phyloP scores from a whole-genome alignment of 2,797 vertebrate species.

The Anomalospiza imberbis region DNA sequence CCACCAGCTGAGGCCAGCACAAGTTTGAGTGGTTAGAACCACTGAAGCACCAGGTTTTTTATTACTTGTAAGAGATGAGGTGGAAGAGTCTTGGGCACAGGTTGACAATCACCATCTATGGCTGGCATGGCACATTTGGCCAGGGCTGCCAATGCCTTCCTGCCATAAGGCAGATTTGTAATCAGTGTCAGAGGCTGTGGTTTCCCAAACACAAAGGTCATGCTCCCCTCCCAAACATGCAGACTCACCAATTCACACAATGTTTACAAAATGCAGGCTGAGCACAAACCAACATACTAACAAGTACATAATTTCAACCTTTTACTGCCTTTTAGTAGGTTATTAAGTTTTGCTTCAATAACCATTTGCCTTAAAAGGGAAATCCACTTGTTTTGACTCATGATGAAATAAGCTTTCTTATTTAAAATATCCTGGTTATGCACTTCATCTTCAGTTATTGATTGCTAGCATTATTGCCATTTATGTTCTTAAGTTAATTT shows the following conservation, averaged over 20 bases:
- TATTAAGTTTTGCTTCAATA: not conserved
- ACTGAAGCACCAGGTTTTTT: not conserved
- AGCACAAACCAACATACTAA: not conserved
- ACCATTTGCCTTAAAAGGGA: not conserved
- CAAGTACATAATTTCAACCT: not conserved
- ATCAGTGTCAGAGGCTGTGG: not conserved
- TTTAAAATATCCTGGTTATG: not conserved
- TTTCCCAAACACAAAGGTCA: not conserved
- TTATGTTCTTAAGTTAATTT: not conserved
- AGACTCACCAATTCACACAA: not conserved
- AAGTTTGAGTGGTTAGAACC: not conserved
- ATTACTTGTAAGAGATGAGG: not conserved
- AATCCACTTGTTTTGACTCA: not conserved
- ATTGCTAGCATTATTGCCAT: not conserved
- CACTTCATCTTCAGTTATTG: not conserved
- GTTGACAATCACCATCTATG: not conserved
- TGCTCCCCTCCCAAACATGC: not conserved
- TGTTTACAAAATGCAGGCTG: not conserved
- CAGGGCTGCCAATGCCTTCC: not conserved
- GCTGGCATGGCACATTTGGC: not conserved
- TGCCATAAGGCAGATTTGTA: not conserved
- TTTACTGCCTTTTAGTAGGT: not conserved
- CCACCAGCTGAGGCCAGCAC: not conserved
- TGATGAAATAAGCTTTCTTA: not conserved
- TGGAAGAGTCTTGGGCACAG: not conserved